These are phyloP conservation scores for Mionectes macconnelli DNA, from an alignment of 2,113 vertebrate genomes.

Conservation along the genomic window DNA sequence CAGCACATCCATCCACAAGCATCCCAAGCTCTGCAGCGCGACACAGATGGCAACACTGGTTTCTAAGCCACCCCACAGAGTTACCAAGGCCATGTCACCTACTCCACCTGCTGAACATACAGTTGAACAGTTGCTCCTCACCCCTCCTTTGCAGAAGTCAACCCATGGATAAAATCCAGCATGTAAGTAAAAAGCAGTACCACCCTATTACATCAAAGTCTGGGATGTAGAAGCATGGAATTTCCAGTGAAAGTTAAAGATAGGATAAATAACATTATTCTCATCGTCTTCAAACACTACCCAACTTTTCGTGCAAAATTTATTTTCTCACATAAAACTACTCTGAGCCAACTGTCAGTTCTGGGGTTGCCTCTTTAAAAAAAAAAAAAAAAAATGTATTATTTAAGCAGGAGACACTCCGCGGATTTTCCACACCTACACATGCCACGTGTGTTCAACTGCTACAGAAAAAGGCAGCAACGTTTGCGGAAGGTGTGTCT, in stretches of 20 bases:
- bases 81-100: fast-evolving
- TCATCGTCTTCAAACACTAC: neutral
- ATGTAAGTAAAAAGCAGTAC: fast-evolving
- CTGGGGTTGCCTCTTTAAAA: neutral
- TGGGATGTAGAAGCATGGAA: fast-evolving
- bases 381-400: neutral
- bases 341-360: neutral
- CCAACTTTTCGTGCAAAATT: neutral
- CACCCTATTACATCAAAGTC: neutral
- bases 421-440: neutral
- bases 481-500: neutral
- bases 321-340: neutral
- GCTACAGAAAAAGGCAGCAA: neutral
- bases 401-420: neutral
- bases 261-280: neutral
- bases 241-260: neutral
- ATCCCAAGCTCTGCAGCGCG: neutral
- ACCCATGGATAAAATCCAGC: neutral
- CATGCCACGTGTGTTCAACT: fast-evolving
- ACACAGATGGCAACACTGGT: fast-evolving
- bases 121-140: neutral
- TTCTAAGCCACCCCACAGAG: neutral
- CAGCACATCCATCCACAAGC: neutral
- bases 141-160: neutral
- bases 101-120: neutral